Evolutionary conservation across 2,797 vertebrate species (phyloP), one percentile per base, ranked within the genome.

Genomic region (Gouania willdenowi): DNA sequence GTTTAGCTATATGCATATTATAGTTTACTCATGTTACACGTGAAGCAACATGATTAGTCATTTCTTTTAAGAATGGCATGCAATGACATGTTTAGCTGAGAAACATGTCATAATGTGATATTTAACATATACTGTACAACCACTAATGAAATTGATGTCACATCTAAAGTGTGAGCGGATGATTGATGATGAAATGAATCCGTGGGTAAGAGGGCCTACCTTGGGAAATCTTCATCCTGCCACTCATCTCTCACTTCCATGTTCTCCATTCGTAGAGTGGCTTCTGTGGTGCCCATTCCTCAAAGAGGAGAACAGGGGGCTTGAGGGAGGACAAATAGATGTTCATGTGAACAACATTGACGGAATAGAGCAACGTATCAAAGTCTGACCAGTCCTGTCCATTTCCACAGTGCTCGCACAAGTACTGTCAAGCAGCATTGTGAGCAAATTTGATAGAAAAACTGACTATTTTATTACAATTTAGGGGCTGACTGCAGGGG

Each of bases 151-250:
- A n/a, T n/a, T n/a, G n/a, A n/a, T n/a, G n/a, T n/a, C n/a, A n/a
- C n/a, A n/a, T n/a, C n/a, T n/a, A n/a, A n/a, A n/a, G n/a, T n/a
- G n/a, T n/a, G n/a, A n/a, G n/a, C n/a, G n/a, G n/a, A n/a, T n/a
- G n/a, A n/a, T n/a, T n/a, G n/a, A n/a, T n/a, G n/a, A n/a, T n/a
- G n/a, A n/a, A n/a, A n/a, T 32, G 15, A 2, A 35, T 14, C 12
- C 26, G 4, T 20, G 44, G 38, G 6, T 11, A 19, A 54, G 40
- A 10, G 10, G 32, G 26, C 74, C 5, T 52, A 96, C 95, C 92
- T 92, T 67, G 95, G 93, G 35, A 95, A 94, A 46, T 92, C 92
- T 30, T 95, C 92, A 0, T 96, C 94, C 43, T 95, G 92, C 93
- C 94, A 96, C 43, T 97, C 93, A 0, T 96, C 93, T 68, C 92